Base-by-base conservation (phyloP, 2,797 vertebrate species). In the Clarias laeviceps region DNA sequence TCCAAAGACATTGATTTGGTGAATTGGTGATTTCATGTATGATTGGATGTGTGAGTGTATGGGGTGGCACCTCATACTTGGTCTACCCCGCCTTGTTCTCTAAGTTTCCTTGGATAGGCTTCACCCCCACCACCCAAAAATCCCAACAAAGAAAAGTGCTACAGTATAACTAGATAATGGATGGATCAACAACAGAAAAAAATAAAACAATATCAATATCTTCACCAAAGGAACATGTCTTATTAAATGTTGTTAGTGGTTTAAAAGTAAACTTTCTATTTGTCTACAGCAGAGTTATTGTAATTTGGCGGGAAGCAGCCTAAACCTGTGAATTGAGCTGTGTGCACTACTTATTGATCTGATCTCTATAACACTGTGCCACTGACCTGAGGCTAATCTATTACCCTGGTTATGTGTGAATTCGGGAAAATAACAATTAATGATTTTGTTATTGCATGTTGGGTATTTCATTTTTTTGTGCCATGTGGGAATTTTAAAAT, bases 351-450 rank as follows among this genome's bases (percentile, higher is more conserved):
- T 17, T 80, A 80, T 80, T 45, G 77, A 80, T 80, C 34, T 27
- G 59, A 80, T 80, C 34, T 40, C 57, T 40, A 8, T 1, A 80
- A 64, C 59, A n/a, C 37, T 45, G 34, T 45, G 24, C 59, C 24
- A 24, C 77, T 79, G 77, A 79, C 77, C 77, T n/a, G 11, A 62
- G 54, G 77, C 77, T 40, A 79, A 79, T 62, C 77, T 62, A 62
- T 79, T 27, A 45, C 34, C 45, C 59, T 80, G 34, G 59, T 80
- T 64, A 45, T 80, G 59, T 24, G 4, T n/a, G 59, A 40, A 79
- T 79, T 79, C 59, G 45, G 59, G 22, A 79, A 79, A 24, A 34
- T 62, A 79, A 64, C 59, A 62, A 7, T 64, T 64, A 45, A 80
- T 45, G 24, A 64, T 80, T 79, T 45, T 27, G 34, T 34, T 64